These are phyloP conservation scores for Strigamia maritima DNA, from an alignment of 2,888 invertebrate genomes.

Conservation along the genomic window DNA sequence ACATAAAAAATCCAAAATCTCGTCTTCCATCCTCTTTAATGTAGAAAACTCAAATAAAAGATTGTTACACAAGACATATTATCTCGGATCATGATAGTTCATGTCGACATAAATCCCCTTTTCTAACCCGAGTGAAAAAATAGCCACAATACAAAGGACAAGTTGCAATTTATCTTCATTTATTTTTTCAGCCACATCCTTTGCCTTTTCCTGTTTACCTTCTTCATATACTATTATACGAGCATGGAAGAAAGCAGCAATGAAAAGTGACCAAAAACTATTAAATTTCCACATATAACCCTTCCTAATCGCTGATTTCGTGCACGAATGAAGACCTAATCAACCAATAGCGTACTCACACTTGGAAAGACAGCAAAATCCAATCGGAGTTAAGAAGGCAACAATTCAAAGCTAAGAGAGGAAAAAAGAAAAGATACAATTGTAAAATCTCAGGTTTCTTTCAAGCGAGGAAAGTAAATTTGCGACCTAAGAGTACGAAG, in stretches of 20 bases:
- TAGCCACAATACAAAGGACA: neutral
- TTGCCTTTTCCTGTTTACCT: neutral
- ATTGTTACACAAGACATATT: neutral
- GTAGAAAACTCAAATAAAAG: neutral
- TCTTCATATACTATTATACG: neutral
- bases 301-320: slow-evolving; percentile 19
- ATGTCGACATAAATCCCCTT: neutral
- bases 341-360: slow-evolving; percentile 9
- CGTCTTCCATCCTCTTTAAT: neutral
- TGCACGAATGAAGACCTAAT: slow-evolving; percentile 11
- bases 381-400: neutral
- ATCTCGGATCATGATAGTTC: neutral
- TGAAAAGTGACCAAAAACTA: slow-evolving; percentile 19
- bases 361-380: neutral
- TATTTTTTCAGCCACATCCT: neutral
- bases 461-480: neutral
- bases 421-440: neutral
- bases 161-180: neutral
- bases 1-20: neutral
- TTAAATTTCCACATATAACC: slow-evolving; percentile 6
- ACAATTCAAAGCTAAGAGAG: neutral
- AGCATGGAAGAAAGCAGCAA: neutral
- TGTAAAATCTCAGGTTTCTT: no score
- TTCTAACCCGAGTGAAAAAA: neutral
- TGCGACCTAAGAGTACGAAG: neutral